Evolutionary conservation across 2,888 invertebrate species (phyloP).

Genomic region (Phyllotreta striolata): DNA sequence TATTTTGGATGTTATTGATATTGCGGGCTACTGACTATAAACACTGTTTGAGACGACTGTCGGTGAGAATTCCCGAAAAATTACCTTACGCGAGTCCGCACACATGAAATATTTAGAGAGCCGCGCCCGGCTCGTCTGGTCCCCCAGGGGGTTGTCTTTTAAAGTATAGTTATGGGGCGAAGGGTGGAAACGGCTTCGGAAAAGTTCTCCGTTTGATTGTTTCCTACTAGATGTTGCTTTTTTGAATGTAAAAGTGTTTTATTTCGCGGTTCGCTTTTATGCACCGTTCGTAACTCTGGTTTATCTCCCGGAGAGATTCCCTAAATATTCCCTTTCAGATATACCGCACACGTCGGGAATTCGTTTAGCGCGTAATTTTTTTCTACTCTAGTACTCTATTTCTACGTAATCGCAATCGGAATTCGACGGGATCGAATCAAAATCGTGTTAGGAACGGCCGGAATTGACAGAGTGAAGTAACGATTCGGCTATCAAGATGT

Average conservation of each 20-base stretch:
- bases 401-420: no score
- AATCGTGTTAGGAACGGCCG: constrained; percentile 49
- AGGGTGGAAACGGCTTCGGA: constrained; percentile 21
- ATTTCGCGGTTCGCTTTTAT: constrained; percentile 22
- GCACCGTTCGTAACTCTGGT: constrained; percentile 17
- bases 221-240: constrained; percentile 26
- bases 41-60: constrained; percentile 57
- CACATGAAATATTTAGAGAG: constrained; percentile 47
- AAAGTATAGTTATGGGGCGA: constrained; percentile 34
- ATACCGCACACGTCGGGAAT: background rate
- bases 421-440: no score
- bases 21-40: constrained; percentile 55
- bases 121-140: constrained; percentile 17
- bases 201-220: constrained; percentile 32
- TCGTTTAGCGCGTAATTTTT: background rate
- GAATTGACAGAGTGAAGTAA: constrained; percentile 59
- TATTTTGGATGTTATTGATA: constrained; percentile 58
- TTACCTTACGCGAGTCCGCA: constrained; percentile 42
- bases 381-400: no score
- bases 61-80: constrained; percentile 53
- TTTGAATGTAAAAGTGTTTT: constrained; percentile 32
- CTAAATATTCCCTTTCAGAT: constrained; percentile 1
- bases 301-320: constrained; percentile 5
- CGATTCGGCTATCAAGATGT: constrained; percentile 62
- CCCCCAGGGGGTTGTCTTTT: constrained; percentile 36